Evolutionary conservation across 2,888 invertebrate genomes (phyloP).

Genomic region (Melanotus villosus): DNA sequence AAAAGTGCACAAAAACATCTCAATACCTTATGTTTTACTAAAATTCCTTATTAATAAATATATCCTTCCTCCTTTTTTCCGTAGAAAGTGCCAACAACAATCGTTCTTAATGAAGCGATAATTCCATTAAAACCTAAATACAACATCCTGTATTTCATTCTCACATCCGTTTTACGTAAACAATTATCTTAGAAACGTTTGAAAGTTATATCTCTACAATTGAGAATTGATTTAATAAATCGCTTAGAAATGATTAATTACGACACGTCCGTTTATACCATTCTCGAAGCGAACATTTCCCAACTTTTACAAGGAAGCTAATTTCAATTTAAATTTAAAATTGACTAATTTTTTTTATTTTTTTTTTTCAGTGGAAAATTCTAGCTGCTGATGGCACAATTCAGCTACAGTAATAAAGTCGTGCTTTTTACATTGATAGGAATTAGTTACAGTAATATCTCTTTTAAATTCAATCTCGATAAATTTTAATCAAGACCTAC

Average conservation of each 20-base stretch:
- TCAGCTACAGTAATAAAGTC: no score
- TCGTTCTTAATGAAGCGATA: neutral
- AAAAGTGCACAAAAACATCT: neutral
- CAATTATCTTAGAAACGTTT: no score
- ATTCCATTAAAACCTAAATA: no score
- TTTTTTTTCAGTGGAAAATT: no score
- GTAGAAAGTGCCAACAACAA: neutral
- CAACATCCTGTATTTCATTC: neutral
- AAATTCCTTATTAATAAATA: no score
- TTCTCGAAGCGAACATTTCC: neutral
- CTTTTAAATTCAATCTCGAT: no score
- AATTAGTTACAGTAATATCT: no score
- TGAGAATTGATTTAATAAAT: slow-evolving; percentile 2
- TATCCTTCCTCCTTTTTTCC: neutral
- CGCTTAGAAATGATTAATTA: slow-evolving; percentile 4
- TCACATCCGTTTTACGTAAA: neutral
- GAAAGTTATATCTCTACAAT: no score
- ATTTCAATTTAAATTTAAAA: neutral
- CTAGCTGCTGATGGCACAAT: no score
- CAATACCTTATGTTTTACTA: no score
- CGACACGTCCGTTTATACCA: slow-evolving; percentile 1
- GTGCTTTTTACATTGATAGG: neutral
- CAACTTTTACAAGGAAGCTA: neutral
- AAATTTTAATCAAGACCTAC: neutral
- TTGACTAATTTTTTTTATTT: no score